phyloP scores from a whole-genome alignment of 2,113 vertebrate species.

The Cynopterus brachyotis region DNA sequence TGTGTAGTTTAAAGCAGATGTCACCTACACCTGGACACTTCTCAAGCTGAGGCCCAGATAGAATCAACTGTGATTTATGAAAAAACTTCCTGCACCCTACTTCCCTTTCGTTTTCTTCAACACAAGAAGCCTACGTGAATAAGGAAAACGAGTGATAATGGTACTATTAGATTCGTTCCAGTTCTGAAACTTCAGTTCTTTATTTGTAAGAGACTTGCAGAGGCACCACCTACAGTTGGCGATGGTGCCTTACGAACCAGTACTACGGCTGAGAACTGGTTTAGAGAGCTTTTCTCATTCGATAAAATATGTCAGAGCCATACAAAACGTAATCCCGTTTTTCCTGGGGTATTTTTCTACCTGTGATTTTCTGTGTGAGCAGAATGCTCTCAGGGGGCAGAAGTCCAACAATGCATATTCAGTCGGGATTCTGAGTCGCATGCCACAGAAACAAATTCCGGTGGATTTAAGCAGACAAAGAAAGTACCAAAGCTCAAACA shows the following conservation, averaged over 20 bases:
- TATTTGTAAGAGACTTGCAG: neutral
- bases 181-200: neutral
- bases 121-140: neutral
- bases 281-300: neutral
- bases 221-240: neutral
- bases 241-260: neutral
- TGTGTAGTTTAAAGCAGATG: neutral
- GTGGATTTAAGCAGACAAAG: neutral
- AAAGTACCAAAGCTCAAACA: neutral
- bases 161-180: neutral
- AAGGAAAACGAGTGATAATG: neutral
- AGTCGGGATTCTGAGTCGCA: neutral
- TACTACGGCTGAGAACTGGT: neutral
- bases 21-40: neutral
- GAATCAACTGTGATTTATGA: neutral
- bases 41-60: neutral
- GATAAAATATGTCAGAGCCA: neutral
- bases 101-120: neutral
- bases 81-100: neutral
- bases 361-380: neutral
- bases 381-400: neutral
- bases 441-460: conserved; percentile 28
- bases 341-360: neutral
- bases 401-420: neutral
- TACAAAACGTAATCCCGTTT: neutral